phyloP scores from a whole-genome alignment of 1,140 invertebrate species.

The Zaprionus inermis region DNA sequence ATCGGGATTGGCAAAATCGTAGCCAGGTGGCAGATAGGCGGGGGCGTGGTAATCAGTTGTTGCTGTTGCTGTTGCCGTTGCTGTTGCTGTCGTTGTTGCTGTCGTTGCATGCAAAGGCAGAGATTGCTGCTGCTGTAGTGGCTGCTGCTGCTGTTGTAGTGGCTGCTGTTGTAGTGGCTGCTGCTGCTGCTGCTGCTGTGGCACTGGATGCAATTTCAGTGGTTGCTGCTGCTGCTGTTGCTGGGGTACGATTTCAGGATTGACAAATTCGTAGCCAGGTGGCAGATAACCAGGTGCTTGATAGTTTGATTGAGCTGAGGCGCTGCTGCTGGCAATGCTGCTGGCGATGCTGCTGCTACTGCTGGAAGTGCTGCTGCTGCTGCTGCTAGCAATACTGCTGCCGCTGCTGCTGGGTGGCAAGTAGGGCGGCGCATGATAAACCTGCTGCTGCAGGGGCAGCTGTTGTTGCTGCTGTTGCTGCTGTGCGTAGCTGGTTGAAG shows the following conservation, averaged over 20 bases:
- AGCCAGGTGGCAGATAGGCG: slow-evolving; percentile 64
- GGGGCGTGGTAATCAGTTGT: slow-evolving; percentile 47
- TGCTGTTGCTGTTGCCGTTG: slow-evolving; percentile 1
- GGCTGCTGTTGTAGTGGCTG: slow-evolving; percentile 24
- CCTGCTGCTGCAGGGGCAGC: slow-evolving; percentile 29
- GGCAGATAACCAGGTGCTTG: slow-evolving; percentile 46
- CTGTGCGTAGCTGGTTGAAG: slow-evolving; percentile 20
- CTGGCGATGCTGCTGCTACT: slow-evolving; percentile 5
- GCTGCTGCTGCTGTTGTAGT: slow-evolving; percentile 24
- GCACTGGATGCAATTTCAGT: slow-evolving; percentile 32
- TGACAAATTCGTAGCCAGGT: slow-evolving; percentile 25
- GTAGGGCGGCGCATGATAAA: slow-evolving; percentile 38
- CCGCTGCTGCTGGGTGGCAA: slow-evolving; percentile 48
- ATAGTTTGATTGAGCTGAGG: slow-evolving; percentile 16
- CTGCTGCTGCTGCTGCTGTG: slow-evolving; percentile 29
- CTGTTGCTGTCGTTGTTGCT: slow-evolving; percentile 14
- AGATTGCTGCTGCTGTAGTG: slow-evolving; percentile 16
- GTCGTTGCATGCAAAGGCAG: neutral
- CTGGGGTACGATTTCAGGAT: slow-evolving; percentile 43
- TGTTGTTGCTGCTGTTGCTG: slow-evolving; percentile 20
- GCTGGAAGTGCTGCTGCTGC: slow-evolving; percentile 15
- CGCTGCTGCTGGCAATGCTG: slow-evolving; percentile 12
- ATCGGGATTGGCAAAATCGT: slow-evolving; percentile 64
- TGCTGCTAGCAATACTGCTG: slow-evolving; percentile 15
- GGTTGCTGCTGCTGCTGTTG: slow-evolving; percentile 27